Evolutionary conservation across 1,140 invertebrate genomes (phyloP).

Genomic region (Luehdorfia chinensis): DNA sequence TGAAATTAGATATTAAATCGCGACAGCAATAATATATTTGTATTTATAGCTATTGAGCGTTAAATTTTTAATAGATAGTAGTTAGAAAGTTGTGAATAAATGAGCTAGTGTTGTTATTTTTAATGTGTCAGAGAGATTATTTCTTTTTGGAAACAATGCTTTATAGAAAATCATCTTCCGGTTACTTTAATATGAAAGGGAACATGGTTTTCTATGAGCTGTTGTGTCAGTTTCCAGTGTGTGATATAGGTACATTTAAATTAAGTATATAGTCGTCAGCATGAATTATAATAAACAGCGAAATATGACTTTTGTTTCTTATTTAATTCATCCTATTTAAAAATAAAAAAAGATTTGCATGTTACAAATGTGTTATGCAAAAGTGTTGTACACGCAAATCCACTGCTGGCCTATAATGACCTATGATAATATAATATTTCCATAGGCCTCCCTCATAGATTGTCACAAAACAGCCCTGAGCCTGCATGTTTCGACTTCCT

Average conservation of each 20-base stretch:
- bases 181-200: slow-evolving; percentile 11
- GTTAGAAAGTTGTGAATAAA: slow-evolving; percentile 72
- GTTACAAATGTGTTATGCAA: too few species aligned
- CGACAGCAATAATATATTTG: slow-evolving; percentile 76
- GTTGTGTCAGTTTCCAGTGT: slow-evolving; percentile 63
- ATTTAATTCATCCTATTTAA: slow-evolving; percentile 21
- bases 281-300: slow-evolving; percentile 71
- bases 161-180: slow-evolving; percentile 20
- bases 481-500: too few species aligned
- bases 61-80: slow-evolving; percentile 73
- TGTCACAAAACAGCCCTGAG: too few species aligned
- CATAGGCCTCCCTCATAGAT: too few species aligned
- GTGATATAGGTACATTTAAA: slow-evolving; percentile 72
- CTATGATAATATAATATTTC: too few species aligned
- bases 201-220: slow-evolving; percentile 21
- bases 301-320: slow-evolving; percentile 38
- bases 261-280: slow-evolving; percentile 72
- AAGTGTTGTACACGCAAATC: too few species aligned
- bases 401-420: too few species aligned
- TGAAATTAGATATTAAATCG: slow-evolving; percentile 60
- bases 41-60: slow-evolving; percentile 75
- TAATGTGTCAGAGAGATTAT: slow-evolving; percentile 64
- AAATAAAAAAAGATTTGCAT: too few species aligned
- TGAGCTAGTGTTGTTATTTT: slow-evolving; percentile 71
- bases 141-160: slow-evolving; percentile 43